Conservation (phyloP, 2,113 vertebrate genomes). For the Plestiodon gilberti region DNA sequence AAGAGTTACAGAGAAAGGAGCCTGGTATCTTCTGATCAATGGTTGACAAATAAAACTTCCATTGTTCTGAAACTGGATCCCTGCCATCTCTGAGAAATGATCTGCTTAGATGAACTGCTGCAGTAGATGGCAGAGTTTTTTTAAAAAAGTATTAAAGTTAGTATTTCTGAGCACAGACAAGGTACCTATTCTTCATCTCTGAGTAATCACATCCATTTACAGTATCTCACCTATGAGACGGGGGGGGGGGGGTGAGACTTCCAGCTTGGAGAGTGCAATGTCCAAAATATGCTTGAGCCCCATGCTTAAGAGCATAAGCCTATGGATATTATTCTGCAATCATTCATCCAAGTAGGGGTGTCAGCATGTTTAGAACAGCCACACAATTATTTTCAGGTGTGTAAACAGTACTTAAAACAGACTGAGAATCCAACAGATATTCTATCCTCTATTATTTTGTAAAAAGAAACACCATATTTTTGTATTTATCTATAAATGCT, state of each 20-base stretch:
- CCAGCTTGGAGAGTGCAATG: not conserved
- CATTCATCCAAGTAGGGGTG: not conserved
- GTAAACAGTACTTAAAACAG: not conserved
- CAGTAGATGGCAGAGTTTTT: too few species aligned
- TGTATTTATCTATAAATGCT: conserved; percentile 49
- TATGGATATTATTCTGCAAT: too few species aligned
- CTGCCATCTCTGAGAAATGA: too few species aligned
- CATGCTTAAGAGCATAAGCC: not conserved
- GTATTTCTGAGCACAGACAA: not conserved
- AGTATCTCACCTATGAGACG: not conserved
- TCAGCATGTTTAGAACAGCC: not conserved
- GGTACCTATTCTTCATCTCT: not conserved
- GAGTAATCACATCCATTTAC: not conserved
- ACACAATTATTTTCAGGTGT: not conserved
- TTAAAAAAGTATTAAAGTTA: too few species aligned
- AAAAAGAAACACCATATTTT: conserved; percentile 30
- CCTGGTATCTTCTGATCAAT: too few species aligned
- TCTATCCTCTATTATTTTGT: conserved; percentile 4
- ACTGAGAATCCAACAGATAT: conserved; percentile 31
- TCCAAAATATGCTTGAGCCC: not conserved
- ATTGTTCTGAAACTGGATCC: too few species aligned
- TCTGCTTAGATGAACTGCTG: too few species aligned
- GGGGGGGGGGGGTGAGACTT: not conserved
- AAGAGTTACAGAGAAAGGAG: too few species aligned
- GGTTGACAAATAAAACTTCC: too few species aligned